Base-by-base conservation (phyloP, 2,888 invertebrate species). In the Synanthedon myopaeformis region DNA sequence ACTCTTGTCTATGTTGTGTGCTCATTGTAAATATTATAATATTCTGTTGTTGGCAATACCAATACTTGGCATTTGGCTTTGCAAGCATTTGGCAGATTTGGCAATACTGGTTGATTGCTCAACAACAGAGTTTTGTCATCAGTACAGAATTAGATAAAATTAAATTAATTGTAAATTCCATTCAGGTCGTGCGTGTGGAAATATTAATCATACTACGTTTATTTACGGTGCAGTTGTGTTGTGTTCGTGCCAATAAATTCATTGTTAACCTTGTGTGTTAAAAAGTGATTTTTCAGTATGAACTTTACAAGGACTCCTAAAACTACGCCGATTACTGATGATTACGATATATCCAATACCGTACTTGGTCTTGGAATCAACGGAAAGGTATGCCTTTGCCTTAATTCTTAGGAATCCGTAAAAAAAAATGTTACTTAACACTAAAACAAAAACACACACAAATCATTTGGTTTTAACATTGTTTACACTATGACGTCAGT, bases 281-380 rank as follows among this genome's bases (percentile, higher is more conserved):
- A 45, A 45, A 45, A 45, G 13, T 45, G 13, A 45, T 12, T 17
- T 13, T 17, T 11, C 49, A 77, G 73, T 65, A 85, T 84, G 84
- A 82, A 76, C 71, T 75, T 72, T 58, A 63, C 74, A 42, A 82
- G 80, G 75, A 72, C 74, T 56, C 91, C 94, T 48, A 97, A 96
- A 90, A 91, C 91, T 65, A 92, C 93, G 53, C 92, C 94, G 51
- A 94, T 98, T 62, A 93, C 92, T 52, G 94, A 96, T 58, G 97
- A 98, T 83, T 98, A 96, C 82, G 93, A 94, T 75, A 95, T 98
- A 69, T 95, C 96, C 42, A 94, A 93, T 72, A 95, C 93, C 58
- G 98, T 99, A 49, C 90, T 99, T 57, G 99, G 99, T 50, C 91
- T 98, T 58, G 99, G 99, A 11, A 98, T 99, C 64, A 99, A 98